Evolutionary conservation across 2,888 invertebrate species (phyloP).

Genomic region (Nymphalis polychloros): DNA sequence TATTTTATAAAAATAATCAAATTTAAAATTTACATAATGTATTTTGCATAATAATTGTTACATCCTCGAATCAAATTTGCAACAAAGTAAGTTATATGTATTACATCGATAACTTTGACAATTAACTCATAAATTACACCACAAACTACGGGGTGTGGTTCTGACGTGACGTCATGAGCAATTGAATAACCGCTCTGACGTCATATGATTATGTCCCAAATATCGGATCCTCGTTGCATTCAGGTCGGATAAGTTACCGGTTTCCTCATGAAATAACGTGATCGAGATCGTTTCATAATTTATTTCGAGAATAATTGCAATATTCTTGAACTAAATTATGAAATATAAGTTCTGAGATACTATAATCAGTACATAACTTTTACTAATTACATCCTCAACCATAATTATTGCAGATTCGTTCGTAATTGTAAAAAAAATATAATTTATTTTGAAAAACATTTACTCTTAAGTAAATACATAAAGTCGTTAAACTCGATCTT

Average conservation of each 20-base stretch:
- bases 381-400: too few species aligned
- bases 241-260: constrained; percentile 20
- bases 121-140: constrained; percentile 22
- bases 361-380: too few species aligned
- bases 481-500: not conserved
- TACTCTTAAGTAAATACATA: not conserved
- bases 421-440: not conserved
- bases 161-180: constrained; percentile 43
- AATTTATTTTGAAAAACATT: not conserved
- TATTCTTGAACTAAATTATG: not conserved
- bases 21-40: too few species aligned
- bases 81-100: not conserved
- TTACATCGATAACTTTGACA: not conserved
- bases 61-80: too few species aligned
- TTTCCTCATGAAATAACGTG: constrained; percentile 12
- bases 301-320: not conserved
- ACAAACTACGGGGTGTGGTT: constrained; percentile 32
- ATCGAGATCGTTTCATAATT: not conserved
- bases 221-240: constrained; percentile 35
- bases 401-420: too few species aligned
- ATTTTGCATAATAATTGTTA: too few species aligned
- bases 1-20: too few species aligned
- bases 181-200: constrained; percentile 44
- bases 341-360: not conserved
- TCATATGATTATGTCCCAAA: constrained; percentile 44